Percentiles rank a stretch among this genome's conserved stretches.
Conservation (phyloP, 2,113 vertebrate species). For the Emydocephalus ijimae region DNA sequence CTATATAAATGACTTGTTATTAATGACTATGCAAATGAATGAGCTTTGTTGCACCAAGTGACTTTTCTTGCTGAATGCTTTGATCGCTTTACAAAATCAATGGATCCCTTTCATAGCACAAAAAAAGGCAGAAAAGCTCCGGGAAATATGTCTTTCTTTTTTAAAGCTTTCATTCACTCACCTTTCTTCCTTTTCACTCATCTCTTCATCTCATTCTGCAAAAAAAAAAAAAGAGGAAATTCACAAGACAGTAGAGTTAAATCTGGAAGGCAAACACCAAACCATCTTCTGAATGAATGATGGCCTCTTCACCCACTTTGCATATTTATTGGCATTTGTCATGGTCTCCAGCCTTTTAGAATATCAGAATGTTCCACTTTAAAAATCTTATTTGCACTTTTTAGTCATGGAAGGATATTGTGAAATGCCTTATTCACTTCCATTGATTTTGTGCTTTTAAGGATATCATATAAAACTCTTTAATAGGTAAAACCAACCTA, state of each 20-base stretch:
- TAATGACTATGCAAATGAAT: neutral
- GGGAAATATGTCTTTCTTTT: neutral
- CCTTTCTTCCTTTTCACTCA: neutral
- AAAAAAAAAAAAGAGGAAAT: neutral
- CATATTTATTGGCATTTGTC: conserved; percentile 40
- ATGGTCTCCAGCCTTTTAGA: conserved; percentile 31
- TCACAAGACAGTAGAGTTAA: conserved; percentile 26
- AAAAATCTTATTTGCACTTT: conserved; percentile 38
- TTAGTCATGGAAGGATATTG: conserved; percentile 33
- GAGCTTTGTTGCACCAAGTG: neutral
- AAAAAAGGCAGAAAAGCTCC: neutral
- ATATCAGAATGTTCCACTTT: conserved; percentile 26
- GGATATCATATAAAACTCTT: conserved; percentile 30
- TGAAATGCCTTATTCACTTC: conserved; percentile 24
- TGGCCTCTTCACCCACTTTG: conserved; percentile 23
- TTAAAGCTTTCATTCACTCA: neutral
- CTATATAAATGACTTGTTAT: neutral
- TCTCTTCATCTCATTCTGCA: neutral
- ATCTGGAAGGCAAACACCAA: conserved; percentile 33
- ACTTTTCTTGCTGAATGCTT: neutral
- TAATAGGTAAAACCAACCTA: conserved; percentile 26
- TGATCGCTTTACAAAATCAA: conserved; percentile 1
- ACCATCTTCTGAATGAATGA: conserved; percentile 29
- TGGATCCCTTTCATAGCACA: neutral
- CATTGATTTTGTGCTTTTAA: conserved; percentile 28